A percentile compares a stretch with the other conserved stretches of the same genome.
These are phyloP conservation scores for Drosophila persimilis DNA, from an alignment of 1,140 invertebrate genomes.

Conservation along the genomic window DNA sequence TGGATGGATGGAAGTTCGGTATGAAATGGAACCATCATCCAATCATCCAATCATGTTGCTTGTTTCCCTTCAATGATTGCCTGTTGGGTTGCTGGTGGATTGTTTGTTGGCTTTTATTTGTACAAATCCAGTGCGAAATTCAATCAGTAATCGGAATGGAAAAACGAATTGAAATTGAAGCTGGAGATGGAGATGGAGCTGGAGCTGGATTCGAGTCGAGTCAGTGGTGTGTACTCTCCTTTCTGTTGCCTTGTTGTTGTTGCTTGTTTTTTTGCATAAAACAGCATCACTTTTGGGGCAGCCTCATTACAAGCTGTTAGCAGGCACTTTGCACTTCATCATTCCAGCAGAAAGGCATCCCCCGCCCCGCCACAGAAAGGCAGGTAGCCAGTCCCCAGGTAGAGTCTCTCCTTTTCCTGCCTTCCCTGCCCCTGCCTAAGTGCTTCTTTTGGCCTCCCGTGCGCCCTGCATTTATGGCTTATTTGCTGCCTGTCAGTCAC, in stretches of 20 bases:
- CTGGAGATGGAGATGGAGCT: too few relatives aligned
- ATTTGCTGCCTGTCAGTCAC: slow-evolving; percentile 73
- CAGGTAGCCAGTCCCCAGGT: too few relatives aligned
- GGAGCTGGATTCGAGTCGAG: slow-evolving; percentile 30
- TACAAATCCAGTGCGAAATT: slow-evolving; percentile 48
- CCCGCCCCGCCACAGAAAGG: background rate
- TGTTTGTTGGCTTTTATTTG: slow-evolving; percentile 18
- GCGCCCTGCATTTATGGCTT: slow-evolving; percentile 66
- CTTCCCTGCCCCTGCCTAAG: background rate
- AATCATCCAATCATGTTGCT: background rate
- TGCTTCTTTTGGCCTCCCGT: too few relatives aligned
- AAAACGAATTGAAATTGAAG: slow-evolving; percentile 45
- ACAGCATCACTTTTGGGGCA: slow-evolving; percentile 44
- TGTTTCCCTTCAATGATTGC: slow-evolving; percentile 9
- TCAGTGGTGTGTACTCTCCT: slow-evolving; percentile 25
- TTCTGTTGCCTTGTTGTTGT: background rate
- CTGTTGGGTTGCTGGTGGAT: slow-evolving; percentile 3
- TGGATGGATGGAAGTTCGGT: too few relatives aligned
- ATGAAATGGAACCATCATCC: background rate
- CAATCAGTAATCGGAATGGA: slow-evolving; percentile 42
- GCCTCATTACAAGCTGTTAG: slow-evolving; percentile 77
- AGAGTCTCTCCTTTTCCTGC: background rate
- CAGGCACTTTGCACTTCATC: slow-evolving; percentile 76
- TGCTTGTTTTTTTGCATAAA: slow-evolving; percentile 30
- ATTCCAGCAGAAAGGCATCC: slow-evolving; percentile 18